A percentile compares a stretch with the other conserved stretches of the same genome.
phyloP scores from a whole-genome alignment of 1,140 invertebrate species.

The Drosophila kikkawai region DNA sequence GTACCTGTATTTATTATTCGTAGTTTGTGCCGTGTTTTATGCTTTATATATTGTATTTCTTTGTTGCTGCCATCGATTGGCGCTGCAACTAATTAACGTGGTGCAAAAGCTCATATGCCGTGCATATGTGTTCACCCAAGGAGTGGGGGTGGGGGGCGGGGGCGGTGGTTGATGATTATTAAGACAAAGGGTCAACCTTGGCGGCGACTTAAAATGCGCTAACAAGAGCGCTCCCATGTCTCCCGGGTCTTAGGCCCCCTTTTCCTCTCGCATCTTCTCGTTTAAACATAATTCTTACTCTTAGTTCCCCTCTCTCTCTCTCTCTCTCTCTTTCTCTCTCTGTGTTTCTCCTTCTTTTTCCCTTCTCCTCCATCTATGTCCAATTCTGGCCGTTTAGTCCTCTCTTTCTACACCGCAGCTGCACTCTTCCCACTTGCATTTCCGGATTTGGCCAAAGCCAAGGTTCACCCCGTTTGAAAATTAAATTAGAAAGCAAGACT shows the following conservation, averaged over 20 bases:
- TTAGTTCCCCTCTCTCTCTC: background rate
- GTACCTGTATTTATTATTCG: background rate
- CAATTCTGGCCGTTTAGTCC: background rate
- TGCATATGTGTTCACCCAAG: constrained; percentile 20
- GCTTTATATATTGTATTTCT: constrained; percentile 1
- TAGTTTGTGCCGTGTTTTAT: constrained; percentile 19
- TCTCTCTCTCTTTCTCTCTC: background rate
- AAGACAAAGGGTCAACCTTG: constrained; percentile 54
- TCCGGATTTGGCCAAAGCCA: constrained; percentile 51
- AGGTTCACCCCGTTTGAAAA: constrained; percentile 56
- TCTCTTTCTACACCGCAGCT: background rate
- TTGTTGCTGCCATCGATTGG: constrained; percentile 36
- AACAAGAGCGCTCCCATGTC: constrained; percentile 66
- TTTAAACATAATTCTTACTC: constrained; percentile 47
- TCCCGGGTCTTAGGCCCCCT: constrained; percentile 35
- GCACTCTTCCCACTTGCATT: constrained; percentile 26
- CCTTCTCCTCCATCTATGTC: background rate
- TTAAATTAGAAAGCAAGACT: constrained; percentile 64
- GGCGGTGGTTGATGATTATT: constrained; percentile 41
- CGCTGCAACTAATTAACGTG: constrained; percentile 51
- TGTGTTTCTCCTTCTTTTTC: background rate
- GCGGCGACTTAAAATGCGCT: constrained; percentile 64
- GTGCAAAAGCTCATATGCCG: constrained; percentile 50
- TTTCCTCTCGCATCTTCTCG: background rate
- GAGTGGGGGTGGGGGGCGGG: background rate